Conservation (phyloP, 1,140 invertebrate genomes). For the Drosophila sproati region DNA sequence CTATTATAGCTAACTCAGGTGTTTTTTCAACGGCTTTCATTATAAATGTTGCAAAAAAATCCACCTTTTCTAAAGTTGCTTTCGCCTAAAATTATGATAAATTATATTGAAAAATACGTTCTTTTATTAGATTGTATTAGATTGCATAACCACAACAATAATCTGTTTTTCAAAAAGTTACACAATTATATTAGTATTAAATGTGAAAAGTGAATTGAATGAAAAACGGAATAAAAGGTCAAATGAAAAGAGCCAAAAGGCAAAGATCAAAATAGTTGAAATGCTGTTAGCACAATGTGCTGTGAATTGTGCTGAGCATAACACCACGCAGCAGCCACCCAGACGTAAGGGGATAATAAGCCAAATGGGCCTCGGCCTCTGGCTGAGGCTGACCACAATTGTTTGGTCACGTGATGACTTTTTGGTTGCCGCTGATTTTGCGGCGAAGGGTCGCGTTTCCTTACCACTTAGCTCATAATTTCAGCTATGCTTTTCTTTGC, state of each 20-base stretch:
- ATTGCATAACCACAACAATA: too few species aligned
- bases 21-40: not conserved
- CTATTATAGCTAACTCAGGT: too few species aligned
- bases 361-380: slow-evolving; percentile 43
- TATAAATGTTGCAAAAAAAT: not conserved
- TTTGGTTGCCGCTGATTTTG: slow-evolving; percentile 46
- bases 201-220: slow-evolving; percentile 2
- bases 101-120: not conserved
- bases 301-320: slow-evolving; percentile 10
- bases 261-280: slow-evolving; percentile 64
- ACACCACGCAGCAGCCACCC: slow-evolving; percentile 14
- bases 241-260: slow-evolving; percentile 12
- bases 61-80: not conserved
- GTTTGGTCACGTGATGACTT: slow-evolving; percentile 73
- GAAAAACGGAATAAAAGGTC: not conserved
- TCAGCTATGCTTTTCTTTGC: slow-evolving; percentile 32
- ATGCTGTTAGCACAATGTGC: slow-evolving; percentile 61
- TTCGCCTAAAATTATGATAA: not conserved
- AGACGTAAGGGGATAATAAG: slow-evolving; percentile 24
- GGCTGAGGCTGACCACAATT: slow-evolving; percentile 52
- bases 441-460: slow-evolving; percentile 10
- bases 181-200: not conserved
- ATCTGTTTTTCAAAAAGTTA: not conserved
- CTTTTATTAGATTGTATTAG: too few species aligned
- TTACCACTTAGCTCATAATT: slow-evolving; percentile 40